Evolutionary conservation across 2,113 vertebrate species (phyloP), one percentile per base, ranked within the genome.

Genomic region (Lepisosteus oculatus): DNA sequence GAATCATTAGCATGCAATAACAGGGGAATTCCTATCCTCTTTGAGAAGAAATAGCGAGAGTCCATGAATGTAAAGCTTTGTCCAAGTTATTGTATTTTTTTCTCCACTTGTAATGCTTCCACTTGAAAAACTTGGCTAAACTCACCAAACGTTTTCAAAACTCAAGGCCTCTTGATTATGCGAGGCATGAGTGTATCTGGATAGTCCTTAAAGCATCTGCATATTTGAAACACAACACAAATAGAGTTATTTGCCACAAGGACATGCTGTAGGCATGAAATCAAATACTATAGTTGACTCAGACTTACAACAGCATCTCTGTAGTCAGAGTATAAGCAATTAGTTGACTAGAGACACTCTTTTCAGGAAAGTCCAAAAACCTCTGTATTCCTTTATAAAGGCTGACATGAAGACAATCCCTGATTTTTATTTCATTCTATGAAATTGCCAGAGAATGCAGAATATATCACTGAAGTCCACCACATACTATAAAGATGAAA

Each of bases 1-100:
- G 81, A 91, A 89, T 94, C 87, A 88, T 94, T 94, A 92, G 91
- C 82, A 88, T 85, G 85, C 82, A 83, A 77, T 83, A 89, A 84
- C 81, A 83, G 76, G 72, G 80, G 84, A 83, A 83, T 90, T 85
- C 76, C 85, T 81, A 82, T 78, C 76, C 76, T 81, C 87, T 89
- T 83, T 87, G 79, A 59, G 4, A 62, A 55, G 72, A 54, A 80
- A 79, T 64, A 70, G 77, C 76, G 71, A 71, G 65, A 74, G 73
- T 61, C 72, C 9, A 63, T 64, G 78, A 74, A 76, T 76, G 63
- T 70, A 76, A 65, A 69, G 71, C 77, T 65, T 83, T 87, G 84
- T 76, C 61, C 29, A 64, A 78, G 79, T 80, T 75, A 78, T 86
- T 87, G 84, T 86, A 72, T 80, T 79, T 73, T 77, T 65, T 78